Percentiles rank a stretch among this genome's conserved stretches.
Conservation (phyloP, 30 jellyfish, hydroid and myxozoan species). For the Aurelia aurita complex sp. Pacific region DNA sequence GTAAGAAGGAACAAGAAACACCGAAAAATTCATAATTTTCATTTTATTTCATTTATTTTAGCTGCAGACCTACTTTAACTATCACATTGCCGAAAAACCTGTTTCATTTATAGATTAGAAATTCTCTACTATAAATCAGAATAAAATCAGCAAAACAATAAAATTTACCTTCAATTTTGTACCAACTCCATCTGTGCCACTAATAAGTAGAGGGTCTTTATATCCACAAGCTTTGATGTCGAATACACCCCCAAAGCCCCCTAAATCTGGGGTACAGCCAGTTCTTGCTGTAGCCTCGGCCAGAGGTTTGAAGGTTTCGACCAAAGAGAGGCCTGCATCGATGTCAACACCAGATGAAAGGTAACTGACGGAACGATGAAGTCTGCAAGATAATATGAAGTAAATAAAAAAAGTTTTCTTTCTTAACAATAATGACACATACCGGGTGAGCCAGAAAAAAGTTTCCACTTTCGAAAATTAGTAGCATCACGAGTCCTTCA, state of each 20-base stretch:
- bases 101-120: background rate
- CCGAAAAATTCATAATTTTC: too few relatives aligned
- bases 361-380: slow-evolving; percentile 72
- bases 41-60: too few relatives aligned
- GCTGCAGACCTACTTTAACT: too few relatives aligned
- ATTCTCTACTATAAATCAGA: background rate
- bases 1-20: too few relatives aligned
- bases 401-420: too few relatives aligned
- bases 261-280: slow-evolving; percentile 89
- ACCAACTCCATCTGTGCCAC: slow-evolving; percentile 99
- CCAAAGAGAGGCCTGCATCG: slow-evolving; percentile 89
- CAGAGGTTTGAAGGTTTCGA: slow-evolving; percentile 89
- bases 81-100: background rate
- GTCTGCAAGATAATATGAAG: background rate
- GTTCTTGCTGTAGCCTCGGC: slow-evolving; percentile 85
- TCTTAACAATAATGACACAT: too few relatives aligned
- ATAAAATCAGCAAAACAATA: background rate
- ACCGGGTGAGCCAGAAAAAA: too few relatives aligned
- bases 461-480: too few relatives aligned
- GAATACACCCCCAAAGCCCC: slow-evolving; percentile 96
- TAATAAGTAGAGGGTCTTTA: slow-evolving; percentile 79
- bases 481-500: too few relatives aligned
- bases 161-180: slow-evolving; percentile 82
- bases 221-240: slow-evolving; percentile 82
- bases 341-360: slow-evolving; percentile 92